Base-by-base conservation (phyloP, 2,888 invertebrate genomes). In the Linnaemya vulpina region DNA sequence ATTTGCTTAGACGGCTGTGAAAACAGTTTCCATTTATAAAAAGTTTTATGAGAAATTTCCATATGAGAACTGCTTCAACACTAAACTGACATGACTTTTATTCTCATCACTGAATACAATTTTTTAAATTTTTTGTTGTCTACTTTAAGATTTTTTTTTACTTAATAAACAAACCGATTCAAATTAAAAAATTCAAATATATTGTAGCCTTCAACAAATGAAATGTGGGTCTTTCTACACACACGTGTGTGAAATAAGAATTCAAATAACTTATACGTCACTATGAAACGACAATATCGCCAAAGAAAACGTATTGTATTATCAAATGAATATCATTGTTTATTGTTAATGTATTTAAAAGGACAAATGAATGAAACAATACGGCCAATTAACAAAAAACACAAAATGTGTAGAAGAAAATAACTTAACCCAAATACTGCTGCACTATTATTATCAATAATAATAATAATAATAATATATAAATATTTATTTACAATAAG, bases 351-450 rank as follows among this genome's bases (percentile, higher is more conserved):
- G 20, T 38, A 38, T 60, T 17, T 22, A 60, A 22, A n/a, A 67
- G 20, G 22, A 35, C 22, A 22, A 58, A 67, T 58, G 49, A 68
- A 77, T 68, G 49, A 0, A 67, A 77, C 11, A 76, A 67, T 55
- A 53, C 2, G 13, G 0, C 3, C 35, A 30, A 43, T 20, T 51
- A 40, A 43, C 4, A 63, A 22, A 63, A 40, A 22, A 62, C 3
- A 25, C n/a, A 71, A 43, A 49, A 30, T 9, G 1, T 20, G 65
- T 3, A 17, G 58, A 53, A 4, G 10, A 58, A 63, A 3, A 40
- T 7, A 17, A 15, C 53, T 73, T 73, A 71, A 80, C 79, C 79
- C 40, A 80, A 73, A 80, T 80, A 67, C 11, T 17, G 63, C 20
- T 55, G 20, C 25, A 30, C 30, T 30, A 30, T 49, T 68, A 62